A percentile compares a stretch with the other conserved stretches of the same genome.
These are phyloP conservation scores for Bovichtus diacanthus DNA, from an alignment of 2,797 vertebrate species.

Conservation along the genomic window DNA sequence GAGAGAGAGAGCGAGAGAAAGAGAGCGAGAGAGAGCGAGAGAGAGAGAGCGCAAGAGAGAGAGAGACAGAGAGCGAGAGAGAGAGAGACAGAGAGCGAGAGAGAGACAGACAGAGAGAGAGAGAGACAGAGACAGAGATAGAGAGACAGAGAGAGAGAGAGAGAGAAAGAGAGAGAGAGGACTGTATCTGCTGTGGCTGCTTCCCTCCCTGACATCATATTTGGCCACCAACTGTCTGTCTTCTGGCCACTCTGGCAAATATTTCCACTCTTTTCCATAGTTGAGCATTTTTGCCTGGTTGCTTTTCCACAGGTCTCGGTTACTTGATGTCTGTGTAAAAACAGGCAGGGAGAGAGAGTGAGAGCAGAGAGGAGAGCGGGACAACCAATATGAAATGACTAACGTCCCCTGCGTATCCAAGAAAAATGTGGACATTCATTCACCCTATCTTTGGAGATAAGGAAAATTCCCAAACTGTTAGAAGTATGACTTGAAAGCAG, in stretches of 20 bases:
- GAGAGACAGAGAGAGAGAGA: constrained; percentile 8
- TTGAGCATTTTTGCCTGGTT: constrained; percentile 72
- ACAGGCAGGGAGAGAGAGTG: constrained; percentile 25
- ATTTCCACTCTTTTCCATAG: constrained; percentile 80
- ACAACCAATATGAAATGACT: constrained; percentile 13
- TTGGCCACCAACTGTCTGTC: constrained; percentile 67
- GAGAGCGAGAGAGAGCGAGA: constrained; percentile 19
- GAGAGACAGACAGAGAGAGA: too few relatives aligned
- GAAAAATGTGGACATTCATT: background rate
- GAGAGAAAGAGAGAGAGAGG: constrained; percentile 25
- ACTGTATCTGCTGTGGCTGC: constrained; percentile 62
- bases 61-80: constrained; percentile 11
- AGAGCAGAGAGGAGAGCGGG: constrained; percentile 34
- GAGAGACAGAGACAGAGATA: constrained; percentile 11
- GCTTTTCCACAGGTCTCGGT: constrained; percentile 73
- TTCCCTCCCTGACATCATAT: constrained; percentile 77
- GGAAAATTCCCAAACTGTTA: constrained; percentile 47
- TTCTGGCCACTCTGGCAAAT: constrained; percentile 73
- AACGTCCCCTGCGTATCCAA: background rate
- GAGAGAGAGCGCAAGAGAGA: constrained; percentile 12
- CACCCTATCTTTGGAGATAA: background rate
- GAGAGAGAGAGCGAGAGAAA: too few relatives aligned
- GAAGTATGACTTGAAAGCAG: constrained; percentile 45
- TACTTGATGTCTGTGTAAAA: constrained; percentile 60
- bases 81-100: constrained; percentile 21